Base-by-base conservation (phyloP, 2,113 vertebrate species). In the Pteropus alecto region DNA sequence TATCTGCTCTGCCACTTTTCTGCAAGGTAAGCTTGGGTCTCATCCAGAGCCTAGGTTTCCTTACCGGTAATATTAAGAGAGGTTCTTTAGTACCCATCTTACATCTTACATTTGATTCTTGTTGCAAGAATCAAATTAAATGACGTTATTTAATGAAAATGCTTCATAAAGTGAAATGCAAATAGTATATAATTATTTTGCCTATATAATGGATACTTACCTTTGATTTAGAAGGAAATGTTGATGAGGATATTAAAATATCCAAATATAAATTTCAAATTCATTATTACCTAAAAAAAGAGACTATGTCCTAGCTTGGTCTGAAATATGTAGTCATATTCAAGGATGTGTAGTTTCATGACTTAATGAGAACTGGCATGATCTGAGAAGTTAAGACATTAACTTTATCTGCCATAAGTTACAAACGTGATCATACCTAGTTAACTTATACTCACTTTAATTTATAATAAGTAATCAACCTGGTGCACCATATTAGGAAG, bases 141-240 rank as follows among this genome's bases (percentile, higher is more conserved):
- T 93, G 14, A 77, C 38, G 15, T 73, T 35, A 77, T 12, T 63
- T 60, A 91, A 79, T 48, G 1, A 74, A 91, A 83, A 16, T 74
- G 68, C n/a, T 87, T 93, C 63, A 70, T 60, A 84, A 94, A 91
- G 28, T 88, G 7, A 56, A 77, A 85, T 87, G n/a, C 12, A 89
- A 95, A 87, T 71, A 54, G 41, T 28, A 76, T 79, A 63, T 38
- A 71, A 67, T 54, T 81, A 56, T 83, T 56, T 78, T 85, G 60
- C 56, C 24, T 87, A 43, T 22, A 15, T 90, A n/a, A 54, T 10
- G 1, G 0, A 67, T 68, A 87, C 2, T 48, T 79, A 30, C 35
- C 12, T 79, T 91, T 74, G 24, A 93, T 67, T 94, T 86, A 63
- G 61, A 90, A 95, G 30, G 3, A 92, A 93, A 92, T 87, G 18